These are phyloP conservation scores for Zaprionus lineosus DNA, from an alignment of 2,888 invertebrate species.

Conservation along the genomic window DNA sequence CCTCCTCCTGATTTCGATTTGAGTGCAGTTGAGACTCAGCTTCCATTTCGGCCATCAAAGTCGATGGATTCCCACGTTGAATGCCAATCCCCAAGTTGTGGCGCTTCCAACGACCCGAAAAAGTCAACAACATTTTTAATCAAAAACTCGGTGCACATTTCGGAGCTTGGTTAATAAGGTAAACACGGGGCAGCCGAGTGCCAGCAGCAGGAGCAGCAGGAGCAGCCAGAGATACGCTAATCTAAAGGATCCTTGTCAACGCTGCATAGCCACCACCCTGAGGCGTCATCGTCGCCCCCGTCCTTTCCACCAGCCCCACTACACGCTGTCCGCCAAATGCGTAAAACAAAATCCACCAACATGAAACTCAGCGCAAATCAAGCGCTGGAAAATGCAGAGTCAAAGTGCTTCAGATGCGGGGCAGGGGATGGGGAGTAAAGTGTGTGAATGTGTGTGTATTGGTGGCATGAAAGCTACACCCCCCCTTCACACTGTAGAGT, in stretches of 20 bases:
- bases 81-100: not conserved
- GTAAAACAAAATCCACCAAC: conserved; percentile 15
- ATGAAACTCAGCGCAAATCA: conserved; percentile 48
- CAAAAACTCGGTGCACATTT: conserved; percentile 25
- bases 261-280: conserved; percentile 5
- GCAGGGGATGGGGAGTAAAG: not conserved
- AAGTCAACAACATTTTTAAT: conserved; percentile 45
- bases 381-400: conserved; percentile 54
- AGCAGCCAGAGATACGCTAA: conserved; percentile 42
- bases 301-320: conserved; percentile 28
- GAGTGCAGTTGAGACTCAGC: not conserved
- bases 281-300: no score
- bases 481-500: conserved; percentile 9
- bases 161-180: conserved; percentile 12
- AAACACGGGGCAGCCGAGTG: conserved; percentile 13
- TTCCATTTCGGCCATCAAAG: not conserved
- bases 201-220: not conserved
- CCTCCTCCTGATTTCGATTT: no score
- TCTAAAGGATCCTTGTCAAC: conserved; percentile 45
- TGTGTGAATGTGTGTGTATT: conserved; percentile 6
- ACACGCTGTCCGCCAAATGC: conserved; percentile 2
- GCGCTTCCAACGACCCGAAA: no score
- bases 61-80: conserved; percentile 3
- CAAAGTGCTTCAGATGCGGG: conserved; percentile 28
- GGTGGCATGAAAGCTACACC: no score